Conservation (phyloP, 2,888 invertebrate species). For the Lobophora halterata region DNA sequence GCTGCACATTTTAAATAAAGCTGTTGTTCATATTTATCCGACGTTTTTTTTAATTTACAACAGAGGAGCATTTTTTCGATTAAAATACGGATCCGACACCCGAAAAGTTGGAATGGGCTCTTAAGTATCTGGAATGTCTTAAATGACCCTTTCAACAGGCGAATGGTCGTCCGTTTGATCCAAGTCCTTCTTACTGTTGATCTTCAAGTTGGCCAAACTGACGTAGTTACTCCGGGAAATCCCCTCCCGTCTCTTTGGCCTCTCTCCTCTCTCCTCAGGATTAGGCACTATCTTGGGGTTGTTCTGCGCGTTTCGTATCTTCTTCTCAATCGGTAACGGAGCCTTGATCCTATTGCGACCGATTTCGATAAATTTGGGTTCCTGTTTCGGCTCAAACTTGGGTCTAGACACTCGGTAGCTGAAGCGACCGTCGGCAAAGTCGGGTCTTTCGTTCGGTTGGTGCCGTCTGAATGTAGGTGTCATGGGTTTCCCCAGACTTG, state of each 20-base stretch:
- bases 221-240: slow-evolving; percentile 74
- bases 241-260: slow-evolving; percentile 50
- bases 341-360: slow-evolving; percentile 57
- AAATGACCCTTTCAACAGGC: slow-evolving; percentile 59
- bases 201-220: slow-evolving; percentile 70
- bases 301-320: slow-evolving; percentile 20
- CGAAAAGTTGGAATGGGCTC: neutral
- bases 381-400: slow-evolving; percentile 41
- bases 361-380: slow-evolving; percentile 51
- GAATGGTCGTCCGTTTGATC: slow-evolving; percentile 34
- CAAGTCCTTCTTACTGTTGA: slow-evolving; percentile 55
- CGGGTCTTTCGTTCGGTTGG: slow-evolving; percentile 47
- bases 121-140: too few relatives aligned
- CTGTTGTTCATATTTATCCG: too few relatives aligned
- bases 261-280: slow-evolving; percentile 8
- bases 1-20: too few relatives aligned
- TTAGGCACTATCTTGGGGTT: neutral
- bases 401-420: slow-evolving; percentile 60
- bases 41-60: too few relatives aligned
- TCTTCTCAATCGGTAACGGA: slow-evolving; percentile 33
- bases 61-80: too few relatives aligned
- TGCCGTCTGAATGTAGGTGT: slow-evolving; percentile 70
- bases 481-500: slow-evolving; percentile 71
- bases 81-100: too few relatives aligned
- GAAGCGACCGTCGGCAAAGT: slow-evolving; percentile 62